Conservation (phyloP, 2,888 invertebrate genomes). For the Callyntrura sp. region DNA sequence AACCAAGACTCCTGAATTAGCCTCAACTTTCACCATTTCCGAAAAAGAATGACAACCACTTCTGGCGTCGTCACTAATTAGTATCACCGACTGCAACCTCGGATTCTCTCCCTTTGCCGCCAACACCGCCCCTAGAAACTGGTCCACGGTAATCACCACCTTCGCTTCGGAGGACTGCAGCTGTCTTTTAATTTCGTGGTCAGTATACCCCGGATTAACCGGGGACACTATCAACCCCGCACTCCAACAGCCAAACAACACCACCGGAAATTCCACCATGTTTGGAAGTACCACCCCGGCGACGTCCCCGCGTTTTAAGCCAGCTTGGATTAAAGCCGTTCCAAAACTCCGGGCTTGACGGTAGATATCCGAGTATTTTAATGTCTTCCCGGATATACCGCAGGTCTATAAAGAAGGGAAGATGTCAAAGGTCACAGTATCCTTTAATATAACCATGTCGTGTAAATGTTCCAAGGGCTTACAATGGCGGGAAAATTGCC, state of each 20-base stretch:
- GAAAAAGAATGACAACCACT: slow-evolving; percentile 64
- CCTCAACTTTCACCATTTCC: slow-evolving; percentile 78
- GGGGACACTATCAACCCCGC: slow-evolving; percentile 83
- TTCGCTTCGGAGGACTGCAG: slow-evolving; percentile 88
- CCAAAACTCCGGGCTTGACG: slow-evolving; percentile 82
- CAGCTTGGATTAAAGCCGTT: slow-evolving; percentile 76
- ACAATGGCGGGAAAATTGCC: too few relatives aligned
- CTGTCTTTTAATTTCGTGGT: slow-evolving; percentile 89
- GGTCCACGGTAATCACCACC: slow-evolving; percentile 88
- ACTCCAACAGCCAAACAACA: slow-evolving; percentile 73
- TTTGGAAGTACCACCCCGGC: slow-evolving; percentile 84
- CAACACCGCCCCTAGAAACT: slow-evolving; percentile 10
- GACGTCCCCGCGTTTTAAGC: slow-evolving; percentile 79
- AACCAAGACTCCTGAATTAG: slow-evolving; percentile 75
- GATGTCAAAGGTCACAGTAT: too few relatives aligned
- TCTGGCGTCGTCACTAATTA: slow-evolving; percentile 43
- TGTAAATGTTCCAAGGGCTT: too few relatives aligned
- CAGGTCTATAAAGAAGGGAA: slow-evolving; percentile 52
- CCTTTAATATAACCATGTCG: too few relatives aligned
- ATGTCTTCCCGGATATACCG: slow-evolving; percentile 77
- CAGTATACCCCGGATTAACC: slow-evolving; percentile 83
- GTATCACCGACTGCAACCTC: slow-evolving; percentile 45
- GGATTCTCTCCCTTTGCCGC: slow-evolving; percentile 60
- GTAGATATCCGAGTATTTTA: slow-evolving; percentile 74
- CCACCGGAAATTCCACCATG: slow-evolving; percentile 82